Evolutionary conservation across 2,797 vertebrate species (phyloP), one percentile per base, ranked within the genome.

Genomic region (Geotrypetes seraphini): DNA sequence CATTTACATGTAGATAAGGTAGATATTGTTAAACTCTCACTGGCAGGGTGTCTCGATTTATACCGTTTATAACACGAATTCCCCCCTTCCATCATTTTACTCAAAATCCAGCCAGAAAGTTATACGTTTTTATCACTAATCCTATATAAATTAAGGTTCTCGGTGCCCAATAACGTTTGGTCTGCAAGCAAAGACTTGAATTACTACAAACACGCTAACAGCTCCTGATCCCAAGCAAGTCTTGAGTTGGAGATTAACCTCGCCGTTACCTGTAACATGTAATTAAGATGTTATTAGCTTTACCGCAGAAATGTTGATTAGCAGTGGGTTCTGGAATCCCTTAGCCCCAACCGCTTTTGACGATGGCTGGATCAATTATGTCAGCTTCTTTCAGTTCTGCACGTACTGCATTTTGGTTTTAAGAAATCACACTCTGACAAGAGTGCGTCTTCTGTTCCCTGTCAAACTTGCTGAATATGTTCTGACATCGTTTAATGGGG

Each of bases 401-500:
- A n/a, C n/a, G 29, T 25, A 22, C 4, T 7, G 9, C 36, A 43
- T 15, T 43, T 52, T 25, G n/a, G n/a, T n/a, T n/a, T n/a, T 28
- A 37, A 36, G 7, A 11, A 5, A n/a, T 25, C 50, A 15, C 50
- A 15, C 16, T 25, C 28, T 19, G 25, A 11, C 33, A 12, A 46
- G 36, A n/a, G n/a, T n/a, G 61, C 43, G 14, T 9, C 47, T 7
- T 0, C 6, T 28, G 24, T 19, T 19, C 10, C 18, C 2, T 31
- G 40, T 25, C 40, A 57, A 42, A 14, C 0, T 2, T 14, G 24
- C 7, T 19, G 33, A 39, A 49, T 34, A 22, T 16, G 22, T 30
- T 31, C 12, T 33, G 15, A n/a, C 7, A 6, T 13, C 43, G 33
- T 20, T 13, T 14, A 1, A 1, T 20, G 25, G 12, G 16, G 30